Conservation (phyloP, 1,140 invertebrate species). For the Drosophila rufa region DNA sequence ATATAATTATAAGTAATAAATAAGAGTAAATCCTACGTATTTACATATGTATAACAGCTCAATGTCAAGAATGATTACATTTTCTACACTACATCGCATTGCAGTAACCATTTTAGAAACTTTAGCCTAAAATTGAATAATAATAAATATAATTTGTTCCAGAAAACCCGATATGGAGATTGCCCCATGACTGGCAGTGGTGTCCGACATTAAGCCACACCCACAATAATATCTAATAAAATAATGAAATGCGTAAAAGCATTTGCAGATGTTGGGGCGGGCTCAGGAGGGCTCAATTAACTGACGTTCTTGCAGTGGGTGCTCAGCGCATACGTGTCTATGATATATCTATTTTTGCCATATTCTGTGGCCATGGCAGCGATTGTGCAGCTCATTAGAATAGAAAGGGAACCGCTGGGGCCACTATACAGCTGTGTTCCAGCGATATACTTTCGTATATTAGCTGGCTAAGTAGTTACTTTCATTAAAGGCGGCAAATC, state of each 20-base stretch:
- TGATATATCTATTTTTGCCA: constrained; percentile 5
- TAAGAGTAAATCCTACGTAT: no score
- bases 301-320: constrained; percentile 4
- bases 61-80: no score
- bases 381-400: constrained; percentile 40
- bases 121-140: no score
- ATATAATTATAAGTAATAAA: not conserved
- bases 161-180: not conserved
- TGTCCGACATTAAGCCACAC: no score
- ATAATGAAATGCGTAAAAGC: not conserved
- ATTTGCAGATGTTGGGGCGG: not conserved
- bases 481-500: constrained; percentile 9
- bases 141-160: no score
- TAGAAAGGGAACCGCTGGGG: not conserved
- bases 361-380: constrained; percentile 32
- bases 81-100: no score
- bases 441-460: not conserved
- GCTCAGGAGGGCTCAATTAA: constrained; percentile 33
- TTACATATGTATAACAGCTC: no score
- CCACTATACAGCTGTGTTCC: not conserved
- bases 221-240: no score
- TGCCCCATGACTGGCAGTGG: not conserved
- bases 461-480: not conserved
- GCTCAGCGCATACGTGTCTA: not conserved
- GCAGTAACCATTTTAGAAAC: no score